phyloP scores from a whole-genome alignment of 2,113 vertebrate genomes.

The Pipra filicauda region DNA sequence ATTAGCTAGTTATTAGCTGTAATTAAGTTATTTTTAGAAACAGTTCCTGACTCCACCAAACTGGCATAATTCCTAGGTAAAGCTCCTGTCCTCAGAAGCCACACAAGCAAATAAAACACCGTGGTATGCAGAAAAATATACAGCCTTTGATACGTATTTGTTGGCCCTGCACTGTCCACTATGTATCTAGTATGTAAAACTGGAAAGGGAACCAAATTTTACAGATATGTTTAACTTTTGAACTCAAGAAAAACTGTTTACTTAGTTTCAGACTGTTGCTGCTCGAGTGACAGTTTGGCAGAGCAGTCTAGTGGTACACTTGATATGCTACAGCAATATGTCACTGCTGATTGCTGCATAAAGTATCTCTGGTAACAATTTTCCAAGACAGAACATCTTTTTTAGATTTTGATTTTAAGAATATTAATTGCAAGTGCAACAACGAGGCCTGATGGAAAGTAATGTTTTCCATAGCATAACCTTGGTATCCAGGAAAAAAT shows the following conservation, averaged over 20 bases:
- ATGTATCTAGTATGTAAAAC: neutral
- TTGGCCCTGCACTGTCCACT: neutral
- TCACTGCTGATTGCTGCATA: neutral
- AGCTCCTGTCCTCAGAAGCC: neutral
- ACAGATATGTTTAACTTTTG: neutral
- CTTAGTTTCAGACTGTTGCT: neutral
- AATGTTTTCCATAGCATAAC: neutral
- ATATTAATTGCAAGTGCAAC: neutral
- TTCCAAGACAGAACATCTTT: neutral
- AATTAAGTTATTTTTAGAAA: neutral
- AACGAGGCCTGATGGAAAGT: neutral
- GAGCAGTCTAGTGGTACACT: neutral
- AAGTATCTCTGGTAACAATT: conserved; percentile 27
- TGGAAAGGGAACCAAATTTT: neutral
- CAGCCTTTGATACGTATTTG: neutral
- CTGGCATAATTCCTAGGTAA: neutral
- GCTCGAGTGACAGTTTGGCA: neutral
- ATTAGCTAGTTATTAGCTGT: neutral
- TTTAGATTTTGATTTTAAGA: conserved; percentile 4
- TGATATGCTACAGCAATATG: neutral
- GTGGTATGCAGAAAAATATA: neutral
- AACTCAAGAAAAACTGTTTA: neutral
- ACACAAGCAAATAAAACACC: neutral
- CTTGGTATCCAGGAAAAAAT: neutral
- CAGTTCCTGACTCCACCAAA: neutral